Conservation (phyloP, 2,888 invertebrate species). For the Arrhopalites spinosus region DNA sequence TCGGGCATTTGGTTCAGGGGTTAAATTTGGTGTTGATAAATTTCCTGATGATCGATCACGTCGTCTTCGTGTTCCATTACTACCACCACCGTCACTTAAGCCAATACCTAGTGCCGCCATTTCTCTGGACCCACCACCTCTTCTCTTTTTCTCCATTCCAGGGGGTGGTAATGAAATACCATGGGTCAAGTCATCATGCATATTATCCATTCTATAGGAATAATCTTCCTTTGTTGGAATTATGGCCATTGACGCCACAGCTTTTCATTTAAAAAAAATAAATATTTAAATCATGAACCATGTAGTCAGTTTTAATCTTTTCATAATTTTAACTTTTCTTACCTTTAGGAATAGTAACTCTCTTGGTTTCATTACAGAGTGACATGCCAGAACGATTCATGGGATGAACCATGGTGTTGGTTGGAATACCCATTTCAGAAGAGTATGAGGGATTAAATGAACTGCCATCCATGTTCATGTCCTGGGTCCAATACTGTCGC, state of each 20-base stretch:
- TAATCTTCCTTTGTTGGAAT: conserved; percentile 78
- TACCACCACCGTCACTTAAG: conserved; percentile 51
- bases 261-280: conserved; percentile 87
- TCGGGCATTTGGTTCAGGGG: conserved; percentile 58
- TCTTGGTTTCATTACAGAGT: too few relatives aligned
- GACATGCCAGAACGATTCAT: conserved; percentile 71
- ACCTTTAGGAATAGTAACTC: too few relatives aligned
- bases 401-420: conserved; percentile 58
- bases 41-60: conserved; percentile 41
- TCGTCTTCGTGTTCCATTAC: conserved; percentile 46
- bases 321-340: too few relatives aligned
- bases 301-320: too few relatives aligned
- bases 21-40: conserved; percentile 34
- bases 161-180: conserved; percentile 1
- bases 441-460: conserved; percentile 62
- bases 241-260: conserved; percentile 84
- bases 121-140: conserved; percentile 61
- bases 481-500: conserved; percentile 82
- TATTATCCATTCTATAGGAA: conserved; percentile 64
- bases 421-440: conserved; percentile 65
- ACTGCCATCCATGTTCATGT: conserved; percentile 83
- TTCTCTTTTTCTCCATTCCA: conserved; percentile 57
- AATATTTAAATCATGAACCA: too few relatives aligned
- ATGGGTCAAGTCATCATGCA: not conserved
- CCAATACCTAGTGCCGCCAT: conserved; percentile 55